Percentiles rank a stretch among this genome's conserved stretches.
These are phyloP conservation scores for Strix occidentalis DNA, from an alignment of 2,797 vertebrate genomes.

Conservation along the genomic window DNA sequence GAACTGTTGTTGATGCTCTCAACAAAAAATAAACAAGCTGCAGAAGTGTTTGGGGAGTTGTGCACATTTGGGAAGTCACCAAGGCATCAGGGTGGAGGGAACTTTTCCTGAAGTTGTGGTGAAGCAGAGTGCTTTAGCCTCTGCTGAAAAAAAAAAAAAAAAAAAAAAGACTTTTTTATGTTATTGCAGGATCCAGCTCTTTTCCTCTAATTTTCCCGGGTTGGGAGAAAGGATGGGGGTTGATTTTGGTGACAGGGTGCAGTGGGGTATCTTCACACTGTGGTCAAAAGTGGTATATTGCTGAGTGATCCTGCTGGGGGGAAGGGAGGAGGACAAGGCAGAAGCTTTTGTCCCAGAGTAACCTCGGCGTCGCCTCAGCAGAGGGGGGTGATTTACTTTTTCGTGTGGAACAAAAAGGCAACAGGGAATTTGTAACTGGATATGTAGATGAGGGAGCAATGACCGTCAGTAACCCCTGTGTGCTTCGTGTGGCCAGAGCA, in stretches of 20 bases:
- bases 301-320: neutral
- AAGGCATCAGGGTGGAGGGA: neutral
- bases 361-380: neutral
- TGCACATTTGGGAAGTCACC: neutral
- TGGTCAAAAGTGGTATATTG: neutral
- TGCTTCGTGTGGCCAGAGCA: neutral
- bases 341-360: constrained; percentile 18
- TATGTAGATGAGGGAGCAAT: constrained; percentile 75
- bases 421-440: constrained; percentile 69
- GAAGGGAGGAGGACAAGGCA: neutral
- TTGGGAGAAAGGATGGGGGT: neutral
- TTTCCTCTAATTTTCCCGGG: neutral
- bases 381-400: constrained; percentile 51
- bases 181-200: neutral
- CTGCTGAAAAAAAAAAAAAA: neutral
- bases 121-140: neutral
- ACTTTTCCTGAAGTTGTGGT: neutral
- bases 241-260: fast-evolving
- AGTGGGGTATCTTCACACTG: fast-evolving
- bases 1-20: constrained; percentile 1
- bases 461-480: constrained; percentile 80
- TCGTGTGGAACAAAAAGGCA: constrained; percentile 56
- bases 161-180: fast-evolving
- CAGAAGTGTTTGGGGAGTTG: neutral
- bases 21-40: constrained; percentile 6